Conservation (phyloP, 92 coral and sea anemone species). For the Porites evermanni region DNA sequence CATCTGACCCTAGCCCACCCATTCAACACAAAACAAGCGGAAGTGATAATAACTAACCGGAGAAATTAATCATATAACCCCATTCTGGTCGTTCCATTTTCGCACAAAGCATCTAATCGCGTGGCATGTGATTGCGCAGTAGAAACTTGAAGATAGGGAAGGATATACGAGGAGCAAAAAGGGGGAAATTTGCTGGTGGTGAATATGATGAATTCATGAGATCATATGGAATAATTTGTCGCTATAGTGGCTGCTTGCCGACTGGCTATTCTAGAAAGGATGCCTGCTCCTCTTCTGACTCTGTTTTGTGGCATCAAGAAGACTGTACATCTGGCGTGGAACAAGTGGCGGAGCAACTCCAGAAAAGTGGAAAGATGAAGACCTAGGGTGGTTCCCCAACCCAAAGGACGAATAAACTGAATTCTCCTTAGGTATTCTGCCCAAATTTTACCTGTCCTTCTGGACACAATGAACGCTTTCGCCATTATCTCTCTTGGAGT, state of each 20-base stretch:
- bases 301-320: not conserved
- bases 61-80: not conserved
- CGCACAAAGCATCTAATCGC: not conserved
- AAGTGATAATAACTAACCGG: conserved; percentile 19
- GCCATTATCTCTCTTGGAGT: no score
- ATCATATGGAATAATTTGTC: no score
- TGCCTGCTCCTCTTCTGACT: no score
- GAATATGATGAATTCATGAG: no score
- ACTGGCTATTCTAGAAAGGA: no score
- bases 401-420: not conserved
- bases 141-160: not conserved
- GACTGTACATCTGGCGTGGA: not conserved
- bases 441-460: no score
- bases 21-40: not conserved
- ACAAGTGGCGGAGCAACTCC: no score
- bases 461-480: no score
- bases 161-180: no score
- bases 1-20: conserved; percentile 20
- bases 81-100: not conserved
- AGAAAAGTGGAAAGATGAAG: not conserved
- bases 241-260: no score
- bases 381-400: conserved; percentile 11
- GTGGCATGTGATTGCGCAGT: conserved; percentile 5
- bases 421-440: not conserved
- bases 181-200: not conserved